Evolutionary conservation across 2,797 vertebrate genomes (phyloP), one percentile per base, ranked within the genome.

Genomic region (Schizopygopsis malacanthus): DNA sequence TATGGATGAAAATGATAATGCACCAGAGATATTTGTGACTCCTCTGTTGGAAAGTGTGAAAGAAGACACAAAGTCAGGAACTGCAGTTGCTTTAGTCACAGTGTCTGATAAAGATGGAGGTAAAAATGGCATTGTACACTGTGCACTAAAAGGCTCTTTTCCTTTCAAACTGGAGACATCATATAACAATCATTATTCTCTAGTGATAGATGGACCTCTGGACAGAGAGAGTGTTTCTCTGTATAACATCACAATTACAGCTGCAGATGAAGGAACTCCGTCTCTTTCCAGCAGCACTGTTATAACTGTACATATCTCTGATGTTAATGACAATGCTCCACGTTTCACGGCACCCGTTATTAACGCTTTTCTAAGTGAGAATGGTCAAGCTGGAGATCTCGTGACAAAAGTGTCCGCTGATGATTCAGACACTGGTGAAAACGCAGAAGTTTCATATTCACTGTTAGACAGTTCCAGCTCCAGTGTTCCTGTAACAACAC

Each of bases 41-140:
- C 95, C 94, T 33, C 80, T 96, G 4, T 90, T 92, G 63, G 94
- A 93, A 0, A 93, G 93, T 0, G 90, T 97, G 1, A 92, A 81
- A 90, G 97, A 97, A 45, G 93, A 96, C 37, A 89, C 94, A 1
- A 93, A 92, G 0, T 54, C 86, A 1, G 94, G 93, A 6, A 94
- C 92, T 0, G 93, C 93, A 0, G 93, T 97, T 0, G 96, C 96
- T 70, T 89, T 96, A 7, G 92, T 97, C 13, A 95, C 93, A 0
- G 94, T 97, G 0, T 93, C 85, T 0, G 96, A 97, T 87, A 91
- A 56, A 56, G 96, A 97, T 72, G 94, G 94, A 11, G 96, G 95
- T 0, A 90, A 84, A 70, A 97, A 96, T 4, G 93, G 94, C 0
- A 71, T 92, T 11, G 91, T 95, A 6, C 76, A 75, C 4, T 70